Base-by-base conservation (phyloP, 1,140 invertebrate species). In the Tetramorium alpestre region DNA sequence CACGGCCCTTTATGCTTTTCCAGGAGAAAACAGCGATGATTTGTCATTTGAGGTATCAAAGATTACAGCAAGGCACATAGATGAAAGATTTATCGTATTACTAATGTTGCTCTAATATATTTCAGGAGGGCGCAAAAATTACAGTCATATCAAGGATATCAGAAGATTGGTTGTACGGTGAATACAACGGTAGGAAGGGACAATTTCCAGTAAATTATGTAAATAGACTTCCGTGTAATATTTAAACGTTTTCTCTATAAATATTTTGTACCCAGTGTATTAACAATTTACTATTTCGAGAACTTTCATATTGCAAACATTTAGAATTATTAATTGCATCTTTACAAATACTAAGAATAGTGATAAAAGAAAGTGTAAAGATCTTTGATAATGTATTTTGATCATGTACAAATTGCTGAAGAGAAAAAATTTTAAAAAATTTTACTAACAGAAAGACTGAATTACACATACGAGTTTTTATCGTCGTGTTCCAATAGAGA, bases 151-250 rank as follows among this genome's bases (percentile, higher is more conserved):
- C 97, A 75, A 96, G 96, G 95, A 96, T 98, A 86, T 97, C 97
- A 88, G 96, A 97, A 22, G 97, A 98, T 88, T 99, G 98, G 98
- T 96, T 98, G 18, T 98, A 96, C 91, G 98, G 98, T 47, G 96
- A 97, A 92, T 96, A 96, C 70, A 95, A 96, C 67, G 96, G 96
- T 33, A 95, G 95, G 76, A 96, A 95, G 92, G 98, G 98, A 60
- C 97, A 98, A 92, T 98, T 98, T 95, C 98, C 98, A 81, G 95
- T 96, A 6, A 97, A 97, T 95, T 98, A 98, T 95, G 97, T 98
- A 28, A 96, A 97, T 89, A 95, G 95, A 91, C 92, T 97, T 90
- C 96, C 96, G 54, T 89, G 73, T 64, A 92, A 93, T 89, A 54
- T 91, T 76, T 65, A 54, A 47, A 11, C 13, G 25, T 77, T 22